A percentile compares a stretch with the other conserved stretches of the same genome.
Conservation (phyloP, 2,888 invertebrate species). For the Tetranychus piercei region DNA sequence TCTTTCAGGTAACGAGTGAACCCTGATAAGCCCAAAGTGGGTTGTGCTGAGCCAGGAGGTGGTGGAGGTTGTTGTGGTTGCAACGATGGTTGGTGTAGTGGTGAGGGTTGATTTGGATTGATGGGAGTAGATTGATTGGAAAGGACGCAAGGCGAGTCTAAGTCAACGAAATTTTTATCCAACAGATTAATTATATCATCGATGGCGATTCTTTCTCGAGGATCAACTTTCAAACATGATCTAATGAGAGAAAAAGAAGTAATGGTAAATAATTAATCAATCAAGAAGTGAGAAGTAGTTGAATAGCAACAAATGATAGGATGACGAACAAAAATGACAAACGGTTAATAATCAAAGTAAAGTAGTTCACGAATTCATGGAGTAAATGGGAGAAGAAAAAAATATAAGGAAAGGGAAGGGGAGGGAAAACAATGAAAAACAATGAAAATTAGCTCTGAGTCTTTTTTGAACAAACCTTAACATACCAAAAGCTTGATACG, state of each 20-base stretch:
- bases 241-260: constrained; percentile 25
- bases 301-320: background rate
- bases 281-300: background rate
- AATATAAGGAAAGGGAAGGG: background rate
- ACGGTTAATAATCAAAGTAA: background rate
- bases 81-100: background rate
- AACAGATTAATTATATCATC: constrained; percentile 16
- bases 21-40: constrained; percentile 18
- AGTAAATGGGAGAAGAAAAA: background rate
- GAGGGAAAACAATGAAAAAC: background rate
- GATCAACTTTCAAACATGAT: constrained; percentile 19
- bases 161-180: constrained; percentile 20
- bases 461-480: no score
- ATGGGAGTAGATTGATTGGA: constrained; percentile 12
- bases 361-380: no score
- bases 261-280: background rate
- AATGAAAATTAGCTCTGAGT: constrained; percentile 16
- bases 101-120: background rate
- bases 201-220: constrained; percentile 18
- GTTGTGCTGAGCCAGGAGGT: constrained; percentile 15
- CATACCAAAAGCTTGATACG: no score
- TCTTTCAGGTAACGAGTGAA: constrained; percentile 47
- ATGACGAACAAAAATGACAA: background rate
- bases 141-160: constrained; percentile 19
- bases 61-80: constrained; percentile 8